These are phyloP conservation scores for Lepus americanus DNA, from an alignment of 2,113 vertebrate genomes.

Conservation along the genomic window DNA sequence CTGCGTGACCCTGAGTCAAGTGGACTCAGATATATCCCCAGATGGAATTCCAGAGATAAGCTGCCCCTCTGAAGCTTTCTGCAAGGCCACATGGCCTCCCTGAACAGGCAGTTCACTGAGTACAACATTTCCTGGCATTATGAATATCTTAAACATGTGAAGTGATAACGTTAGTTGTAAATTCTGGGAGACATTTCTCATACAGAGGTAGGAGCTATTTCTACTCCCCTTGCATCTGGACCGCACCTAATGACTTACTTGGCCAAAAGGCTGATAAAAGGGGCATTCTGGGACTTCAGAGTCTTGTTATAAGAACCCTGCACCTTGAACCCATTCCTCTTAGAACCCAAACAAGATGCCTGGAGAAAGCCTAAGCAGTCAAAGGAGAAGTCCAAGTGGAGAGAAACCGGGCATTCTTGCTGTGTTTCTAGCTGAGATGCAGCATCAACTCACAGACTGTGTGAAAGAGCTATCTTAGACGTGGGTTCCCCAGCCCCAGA, in stretches of 20 bases:
- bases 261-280: not conserved
- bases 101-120: not conserved
- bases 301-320: not conserved
- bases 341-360: not conserved
- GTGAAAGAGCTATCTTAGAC: not conserved
- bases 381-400: not conserved
- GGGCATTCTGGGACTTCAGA: not conserved
- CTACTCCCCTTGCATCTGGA: not conserved
- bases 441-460: not conserved
- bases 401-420: not conserved
- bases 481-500: not conserved
- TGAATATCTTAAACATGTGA: not conserved
- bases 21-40: not conserved
- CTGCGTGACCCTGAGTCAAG: not conserved
- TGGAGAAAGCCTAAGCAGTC: not conserved
- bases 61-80: not conserved
- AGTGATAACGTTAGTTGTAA: not conserved
- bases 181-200: conserved; percentile 14
- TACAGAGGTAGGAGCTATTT: not conserved
- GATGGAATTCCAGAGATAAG: not conserved
- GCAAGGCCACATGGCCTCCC: not conserved
- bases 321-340: not conserved
- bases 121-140: not conserved
- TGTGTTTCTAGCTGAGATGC: not conserved
- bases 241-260: not conserved